Evolutionary conservation across 1,140 invertebrate genomes (phyloP), one percentile per base, ranked within the genome.

Genomic region (Brachionus rubens): DNA sequence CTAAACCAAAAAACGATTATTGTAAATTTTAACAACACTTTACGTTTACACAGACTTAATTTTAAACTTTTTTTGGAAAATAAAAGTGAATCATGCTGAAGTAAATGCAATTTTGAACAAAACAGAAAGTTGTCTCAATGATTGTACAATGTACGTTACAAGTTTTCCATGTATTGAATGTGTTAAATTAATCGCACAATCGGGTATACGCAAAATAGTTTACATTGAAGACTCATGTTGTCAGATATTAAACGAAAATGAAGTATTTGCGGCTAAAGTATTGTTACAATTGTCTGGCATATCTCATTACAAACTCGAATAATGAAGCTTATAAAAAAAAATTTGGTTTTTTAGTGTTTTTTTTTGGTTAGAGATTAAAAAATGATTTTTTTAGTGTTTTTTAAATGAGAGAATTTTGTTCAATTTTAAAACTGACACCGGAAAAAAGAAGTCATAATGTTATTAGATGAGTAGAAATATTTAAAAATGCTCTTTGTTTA

Each of bases 21-120:
- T 86, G 92, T 46, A 90, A 72, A 36, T 50, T 47, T 59, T 59
- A 56, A 2, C 47, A 33, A 26, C 24, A 54, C 9, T 1, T 14
- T 14, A 1, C n/a, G 10, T 54, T 54, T 54, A 12, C n/a, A 3
- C 5, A 36, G 9, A 36, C 9, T 26, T 26, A 54, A 54, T 14
- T 26, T 54, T 54, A 26, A 54, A 12, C 26, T 48, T 89, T 89
- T 84, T 83, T 91, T 26, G n/a, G n/a, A n/a, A n/a, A n/a, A n/a
- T n/a, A n/a, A 96, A 93, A 87, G 95, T 98, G 0, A 96, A 94
- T 78, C 95, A 98, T 86, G 95, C 96, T 33, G 96, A 98, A 87
- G 87, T 96, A 82, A 98, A 98, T 87, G 94, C 96, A 14, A 92
- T 98, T 77, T 79, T 96, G 1, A 97, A 98, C 82, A 94, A 91